Conservation (phyloP, 2,888 invertebrate species). For the Aelia acuminata region DNA sequence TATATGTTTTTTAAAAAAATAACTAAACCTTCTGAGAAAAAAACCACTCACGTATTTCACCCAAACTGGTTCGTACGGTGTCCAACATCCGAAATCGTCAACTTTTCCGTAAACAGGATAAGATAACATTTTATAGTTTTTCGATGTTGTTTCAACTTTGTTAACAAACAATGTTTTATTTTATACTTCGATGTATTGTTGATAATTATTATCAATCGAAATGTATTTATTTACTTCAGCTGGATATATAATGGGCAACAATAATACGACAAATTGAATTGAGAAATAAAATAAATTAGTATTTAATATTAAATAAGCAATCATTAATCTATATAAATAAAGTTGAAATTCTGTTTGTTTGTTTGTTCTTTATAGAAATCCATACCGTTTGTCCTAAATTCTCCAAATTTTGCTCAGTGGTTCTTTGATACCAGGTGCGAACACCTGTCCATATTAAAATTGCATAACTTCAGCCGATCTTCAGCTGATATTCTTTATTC, state of each 20-base stretch:
- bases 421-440: too few relatives aligned
- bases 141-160: slow-evolving; percentile 28
- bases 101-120: slow-evolving; percentile 52
- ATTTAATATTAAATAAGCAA: not conserved
- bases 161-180: slow-evolving; percentile 49
- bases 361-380: too few relatives aligned
- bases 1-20: not conserved
- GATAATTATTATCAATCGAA: slow-evolving; percentile 39
- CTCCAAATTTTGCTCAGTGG: too few relatives aligned
- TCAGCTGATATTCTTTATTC: too few relatives aligned
- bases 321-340: too few relatives aligned
- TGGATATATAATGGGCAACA: slow-evolving; percentile 29
- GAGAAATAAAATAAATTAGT: not conserved
- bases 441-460: too few relatives aligned
- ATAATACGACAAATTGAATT: not conserved
- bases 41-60: slow-evolving; percentile 51
- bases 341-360: too few relatives aligned
- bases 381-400: too few relatives aligned
- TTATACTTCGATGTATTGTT: slow-evolving; percentile 40
- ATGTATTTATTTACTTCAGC: slow-evolving; percentile 36
- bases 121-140: slow-evolving; percentile 37
- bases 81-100: slow-evolving; percentile 57
- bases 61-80: slow-evolving; percentile 46
- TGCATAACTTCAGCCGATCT: too few relatives aligned
- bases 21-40: not conserved